Evolutionary conservation across 2,797 vertebrate genomes (phyloP).

Genomic region (Acanthurus lineatus): DNA sequence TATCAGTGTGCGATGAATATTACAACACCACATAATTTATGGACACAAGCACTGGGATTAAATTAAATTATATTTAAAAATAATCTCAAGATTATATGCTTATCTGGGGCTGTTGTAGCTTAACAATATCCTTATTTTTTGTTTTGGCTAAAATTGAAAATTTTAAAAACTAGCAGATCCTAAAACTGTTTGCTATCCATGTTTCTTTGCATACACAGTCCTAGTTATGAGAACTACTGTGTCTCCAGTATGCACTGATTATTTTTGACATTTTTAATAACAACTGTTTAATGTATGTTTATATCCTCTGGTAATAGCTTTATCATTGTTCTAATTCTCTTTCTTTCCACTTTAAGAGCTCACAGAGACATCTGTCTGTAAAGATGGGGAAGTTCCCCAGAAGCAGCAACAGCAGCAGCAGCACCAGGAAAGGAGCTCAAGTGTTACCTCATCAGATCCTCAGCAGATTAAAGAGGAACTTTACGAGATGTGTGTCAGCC

Average conservation of each 20-base stretch:
- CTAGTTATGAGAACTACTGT: neutral
- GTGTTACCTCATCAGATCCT: slow-evolving; percentile 13
- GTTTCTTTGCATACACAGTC: neutral
- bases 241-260: neutral
- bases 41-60: neutral
- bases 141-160: neutral
- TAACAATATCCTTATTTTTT: too few species aligned
- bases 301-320: neutral
- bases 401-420: slow-evolving; percentile 23
- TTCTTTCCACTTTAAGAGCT: slow-evolving; percentile 39
- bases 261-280: neutral
- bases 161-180: neutral
- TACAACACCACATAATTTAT: neutral
- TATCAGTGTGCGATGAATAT: too few species aligned
- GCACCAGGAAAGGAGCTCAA: neutral
- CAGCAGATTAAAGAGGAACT: slow-evolving; percentile 63
- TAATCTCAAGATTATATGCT: too few species aligned
- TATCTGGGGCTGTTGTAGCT: too few species aligned
- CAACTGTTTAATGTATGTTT: neutral
- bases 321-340: neutral
- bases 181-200: neutral
- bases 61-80: too few species aligned
- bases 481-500: slow-evolving; percentile 51
- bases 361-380: neutral
- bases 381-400: neutral